These are phyloP conservation scores for Chrysotoxum bicinctum DNA, from an alignment of 2,888 invertebrate species.

Conservation along the genomic window DNA sequence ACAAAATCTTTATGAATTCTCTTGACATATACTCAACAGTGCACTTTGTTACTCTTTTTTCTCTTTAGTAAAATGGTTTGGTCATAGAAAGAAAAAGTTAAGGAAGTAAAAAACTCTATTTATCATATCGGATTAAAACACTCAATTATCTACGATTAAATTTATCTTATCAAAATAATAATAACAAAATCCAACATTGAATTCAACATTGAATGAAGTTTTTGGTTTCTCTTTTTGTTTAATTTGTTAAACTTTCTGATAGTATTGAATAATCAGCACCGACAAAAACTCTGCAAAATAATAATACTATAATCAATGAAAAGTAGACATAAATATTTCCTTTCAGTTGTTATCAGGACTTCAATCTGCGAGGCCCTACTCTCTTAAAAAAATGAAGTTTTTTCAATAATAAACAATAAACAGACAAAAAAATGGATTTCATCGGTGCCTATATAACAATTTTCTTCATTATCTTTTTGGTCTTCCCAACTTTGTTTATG, in stretches of 20 bases:
- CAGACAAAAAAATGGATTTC: constrained; percentile 51
- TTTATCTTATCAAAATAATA: constrained; percentile 51
- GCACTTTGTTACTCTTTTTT: too few relatives aligned
- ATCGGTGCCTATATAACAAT: constrained; percentile 39
- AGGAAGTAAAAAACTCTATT: not conserved
- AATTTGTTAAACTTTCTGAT: not conserved
- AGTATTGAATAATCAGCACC: constrained; percentile 2
- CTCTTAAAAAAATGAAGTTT: constrained; percentile 16
- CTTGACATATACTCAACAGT: too few relatives aligned
- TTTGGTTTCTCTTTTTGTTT: constrained; percentile 1
- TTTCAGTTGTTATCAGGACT: constrained; percentile 43
- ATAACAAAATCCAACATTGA: constrained; percentile 8
- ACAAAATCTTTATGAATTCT: too few relatives aligned
- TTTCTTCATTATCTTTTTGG: constrained; percentile 51
- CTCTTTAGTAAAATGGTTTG: too few relatives aligned
- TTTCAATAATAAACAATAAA: not conserved
- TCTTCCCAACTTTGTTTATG: constrained; percentile 38
- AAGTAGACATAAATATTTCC: not conserved
- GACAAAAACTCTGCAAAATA: constrained; percentile 10
- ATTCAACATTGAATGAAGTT: not conserved
- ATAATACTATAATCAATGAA: not conserved
- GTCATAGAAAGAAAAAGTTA: too few relatives aligned
- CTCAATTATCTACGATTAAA: constrained; percentile 45
- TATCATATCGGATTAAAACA: not conserved
- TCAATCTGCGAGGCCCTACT: constrained; percentile 12